These are phyloP conservation scores for Rhinella marina DNA, from an alignment of 2,797 vertebrate species.

Conservation along the genomic window DNA sequence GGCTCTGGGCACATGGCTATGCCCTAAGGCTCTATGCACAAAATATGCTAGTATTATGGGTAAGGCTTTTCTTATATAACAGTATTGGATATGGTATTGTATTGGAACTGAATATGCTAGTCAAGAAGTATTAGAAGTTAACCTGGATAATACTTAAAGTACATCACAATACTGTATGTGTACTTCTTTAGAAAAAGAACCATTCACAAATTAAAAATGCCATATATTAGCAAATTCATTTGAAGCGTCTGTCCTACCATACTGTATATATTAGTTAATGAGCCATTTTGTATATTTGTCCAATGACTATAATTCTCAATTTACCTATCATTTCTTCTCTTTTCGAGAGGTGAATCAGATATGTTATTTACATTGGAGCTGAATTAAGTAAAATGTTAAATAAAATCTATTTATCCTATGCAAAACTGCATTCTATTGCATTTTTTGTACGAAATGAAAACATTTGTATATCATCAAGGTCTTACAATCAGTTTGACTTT, in stretches of 20 bases:
- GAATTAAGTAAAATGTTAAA: neutral
- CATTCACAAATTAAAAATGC: no score
- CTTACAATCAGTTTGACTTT: neutral
- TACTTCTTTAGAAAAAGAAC: neutral
- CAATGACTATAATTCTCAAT: neutral
- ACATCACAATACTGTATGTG: neutral
- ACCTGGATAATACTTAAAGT: neutral
- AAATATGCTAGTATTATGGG: no score
- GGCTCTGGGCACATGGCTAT: no score
- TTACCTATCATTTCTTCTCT: neutral
- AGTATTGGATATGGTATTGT: no score
- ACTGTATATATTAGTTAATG: neutral
- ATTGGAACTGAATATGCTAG: no score
- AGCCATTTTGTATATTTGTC: neutral
- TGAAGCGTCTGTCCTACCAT: neutral
- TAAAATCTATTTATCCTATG: neutral
- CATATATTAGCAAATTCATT: no score
- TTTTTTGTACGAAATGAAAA: neutral
- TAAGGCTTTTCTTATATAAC: no score
- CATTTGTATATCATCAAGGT: conserved; percentile 17
- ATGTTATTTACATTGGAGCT: neutral
- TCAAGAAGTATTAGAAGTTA: neutral
- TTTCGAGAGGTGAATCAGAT: neutral
- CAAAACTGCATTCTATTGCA: neutral
- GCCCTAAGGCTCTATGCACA: no score